Evolutionary conservation across 2,113 vertebrate genomes (phyloP), one percentile per base, ranked within the genome.

Genomic region (Sphaerodactylus townsendi): DNA sequence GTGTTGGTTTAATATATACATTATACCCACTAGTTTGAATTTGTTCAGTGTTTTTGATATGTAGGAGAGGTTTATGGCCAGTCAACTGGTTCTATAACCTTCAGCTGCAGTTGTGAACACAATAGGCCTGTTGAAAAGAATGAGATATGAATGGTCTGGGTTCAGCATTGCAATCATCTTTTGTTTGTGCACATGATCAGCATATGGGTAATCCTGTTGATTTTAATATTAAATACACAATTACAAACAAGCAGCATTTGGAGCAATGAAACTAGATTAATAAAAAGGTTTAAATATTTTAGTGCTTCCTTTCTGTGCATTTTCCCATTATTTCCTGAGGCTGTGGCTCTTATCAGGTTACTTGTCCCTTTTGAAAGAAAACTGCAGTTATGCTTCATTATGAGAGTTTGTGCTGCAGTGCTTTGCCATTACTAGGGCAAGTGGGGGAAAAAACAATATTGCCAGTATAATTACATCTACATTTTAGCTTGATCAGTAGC

Each of bases 401-500:
- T n/a, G 35, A 66, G 72, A 82, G 17, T 23, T 77, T 87, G 37
- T 70, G 23, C 28, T 85, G 2, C 30, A 77, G 79, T 68, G 33
- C 14, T 0, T 48, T 62, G 53, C 72, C 75, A 59, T 65, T 83
- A 82, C 33, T 41, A 77, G 37, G n/a, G 56, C 59, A 53, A 66
- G 5, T 3, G 21, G n/a, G n/a, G n/a, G 79, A 15, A 64, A 50
- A 79, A 14, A 9, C 77, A 79, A 75, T 73, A 9, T 1, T 85
- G 30, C 30, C 85, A 69, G 30, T 81, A 46, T 72, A 72, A 71
- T 83, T 89, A 79, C 71, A 13, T 83, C 81, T 88, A 80, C 81
- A 59, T 65, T 87, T 84, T 76, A 88, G 77, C 59, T 65, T 84
- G 77, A 81, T 87, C 41, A 77, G 66, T 89, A 90, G 84, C 84